These are phyloP conservation scores for Sphaerophoria rueppellii DNA, from an alignment of 2,888 invertebrate genomes.

Conservation along the genomic window DNA sequence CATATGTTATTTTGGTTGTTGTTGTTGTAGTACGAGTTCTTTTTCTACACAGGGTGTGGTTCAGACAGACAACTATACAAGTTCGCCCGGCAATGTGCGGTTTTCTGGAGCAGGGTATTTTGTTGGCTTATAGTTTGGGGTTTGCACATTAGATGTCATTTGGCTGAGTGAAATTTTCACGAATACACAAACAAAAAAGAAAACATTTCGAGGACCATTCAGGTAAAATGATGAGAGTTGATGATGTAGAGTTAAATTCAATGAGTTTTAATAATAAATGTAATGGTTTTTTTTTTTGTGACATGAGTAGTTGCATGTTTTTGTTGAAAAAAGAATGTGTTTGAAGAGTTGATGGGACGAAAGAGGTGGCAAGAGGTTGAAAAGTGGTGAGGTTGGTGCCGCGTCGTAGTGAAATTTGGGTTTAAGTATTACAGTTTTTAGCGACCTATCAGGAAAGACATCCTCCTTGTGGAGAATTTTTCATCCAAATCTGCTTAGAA, in stretches of 20 bases:
- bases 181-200: constrained; percentile 6
- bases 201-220: constrained; percentile 13
- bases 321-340: neutral
- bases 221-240: constrained; percentile 11
- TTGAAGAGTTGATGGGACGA: neutral
- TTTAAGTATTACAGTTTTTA: too few relatives aligned
- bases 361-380: neutral
- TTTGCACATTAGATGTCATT: constrained; percentile 63
- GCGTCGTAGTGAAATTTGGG: too few relatives aligned
- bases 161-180: constrained; percentile 54
- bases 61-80: constrained; percentile 50
- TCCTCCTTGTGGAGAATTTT: too few relatives aligned
- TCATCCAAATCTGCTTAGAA: too few relatives aligned
- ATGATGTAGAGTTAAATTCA: constrained; percentile 8
- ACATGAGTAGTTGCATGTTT: too few relatives aligned
- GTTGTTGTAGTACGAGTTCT: neutral
- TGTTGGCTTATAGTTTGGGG: constrained; percentile 23
- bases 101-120: constrained; percentile 35
- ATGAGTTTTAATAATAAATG: constrained; percentile 10
- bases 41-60: constrained; percentile 59
- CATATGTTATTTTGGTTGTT: constrained; percentile 56
- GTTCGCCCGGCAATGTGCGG: constrained; percentile 43
- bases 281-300: constrained; percentile 1
- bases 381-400: too few relatives aligned
- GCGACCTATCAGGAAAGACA: too few relatives aligned